These are phyloP conservation scores for Lepisosteus oculatus DNA, from an alignment of 2,113 vertebrate species.

Conservation along the genomic window DNA sequence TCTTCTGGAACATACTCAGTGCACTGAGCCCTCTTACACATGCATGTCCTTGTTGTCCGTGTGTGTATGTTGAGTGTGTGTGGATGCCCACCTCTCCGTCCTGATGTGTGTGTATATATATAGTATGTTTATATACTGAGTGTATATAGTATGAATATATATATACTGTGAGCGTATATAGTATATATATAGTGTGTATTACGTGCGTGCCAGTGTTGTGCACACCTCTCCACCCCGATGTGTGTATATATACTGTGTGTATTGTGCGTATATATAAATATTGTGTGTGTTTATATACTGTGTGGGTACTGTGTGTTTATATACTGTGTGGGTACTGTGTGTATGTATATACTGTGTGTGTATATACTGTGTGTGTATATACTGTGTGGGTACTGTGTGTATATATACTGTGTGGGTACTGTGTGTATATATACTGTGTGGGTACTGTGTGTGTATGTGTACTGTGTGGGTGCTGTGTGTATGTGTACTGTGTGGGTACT, in stretches of 20 bases:
- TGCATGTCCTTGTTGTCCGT: too few relatives aligned
- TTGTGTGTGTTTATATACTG: slow-evolving; percentile 2
- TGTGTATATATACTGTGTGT: slow-evolving; percentile 16
- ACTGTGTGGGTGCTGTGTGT: neutral
- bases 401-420: too few relatives aligned
- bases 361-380: too few relatives aligned
- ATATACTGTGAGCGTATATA: slow-evolving; percentile 1
- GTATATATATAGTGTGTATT: neutral
- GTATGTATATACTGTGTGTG: too few relatives aligned
- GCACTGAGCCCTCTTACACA: too few relatives aligned
- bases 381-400: too few relatives aligned
- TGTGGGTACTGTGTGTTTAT: neutral
- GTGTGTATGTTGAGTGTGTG: neutral
- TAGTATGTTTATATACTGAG: too few relatives aligned
- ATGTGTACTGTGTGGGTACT: neutral
- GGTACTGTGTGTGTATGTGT: neutral
- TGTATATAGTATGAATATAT: neutral
- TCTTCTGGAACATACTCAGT: too few relatives aligned
- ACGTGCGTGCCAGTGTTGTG: neutral
- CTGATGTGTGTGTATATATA: slow-evolving; percentile 47
- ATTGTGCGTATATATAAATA: too few relatives aligned
- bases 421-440: slow-evolving; percentile 6
- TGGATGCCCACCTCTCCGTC: slow-evolving; percentile 67
- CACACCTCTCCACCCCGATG: slow-evolving; percentile 74
- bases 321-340: neutral